These are phyloP conservation scores for Plestiodon gilberti DNA, from an alignment of 2,113 vertebrate species.

Conservation along the genomic window DNA sequence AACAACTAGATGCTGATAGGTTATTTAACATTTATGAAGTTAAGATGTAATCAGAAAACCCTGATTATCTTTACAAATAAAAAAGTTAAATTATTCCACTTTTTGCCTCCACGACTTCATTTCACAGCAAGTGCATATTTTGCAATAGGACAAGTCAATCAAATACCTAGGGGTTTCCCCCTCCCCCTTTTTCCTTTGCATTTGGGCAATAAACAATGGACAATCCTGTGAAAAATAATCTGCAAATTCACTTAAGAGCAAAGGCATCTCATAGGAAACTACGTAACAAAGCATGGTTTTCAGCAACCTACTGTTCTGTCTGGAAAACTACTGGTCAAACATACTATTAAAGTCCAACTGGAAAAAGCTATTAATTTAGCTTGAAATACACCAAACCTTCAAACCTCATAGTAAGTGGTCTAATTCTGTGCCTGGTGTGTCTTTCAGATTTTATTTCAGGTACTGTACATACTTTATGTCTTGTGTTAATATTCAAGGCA, in stretches of 20 bases:
- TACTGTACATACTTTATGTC: background rate
- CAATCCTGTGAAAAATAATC: slow-evolving; percentile 58
- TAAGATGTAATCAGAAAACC: slow-evolving; percentile 97
- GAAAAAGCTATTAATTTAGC: slow-evolving; percentile 16
- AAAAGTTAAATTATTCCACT: slow-evolving; percentile 99
- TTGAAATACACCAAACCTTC: slow-evolving; percentile 11
- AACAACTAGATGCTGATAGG: slow-evolving; percentile 99
- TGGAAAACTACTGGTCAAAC: slow-evolving; percentile 23
- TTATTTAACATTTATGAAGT: slow-evolving; percentile 99
- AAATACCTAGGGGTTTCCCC: slow-evolving; percentile 56
- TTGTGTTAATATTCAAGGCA: slow-evolving; percentile 28
- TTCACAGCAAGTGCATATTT: slow-evolving; percentile 77
- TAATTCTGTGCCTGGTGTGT: background rate
- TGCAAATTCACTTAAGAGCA: slow-evolving; percentile 67
- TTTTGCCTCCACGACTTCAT: slow-evolving; percentile 69
- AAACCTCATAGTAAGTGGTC: slow-evolving; percentile 22
- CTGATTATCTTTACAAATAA: slow-evolving; percentile 99
- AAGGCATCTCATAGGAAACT: slow-evolving; percentile 36
- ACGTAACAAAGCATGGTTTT: slow-evolving; percentile 27
- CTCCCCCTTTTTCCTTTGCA: slow-evolving; percentile 31
- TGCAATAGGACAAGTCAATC: slow-evolving; percentile 77
- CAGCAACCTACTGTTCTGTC: slow-evolving; percentile 1
- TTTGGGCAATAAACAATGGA: slow-evolving; percentile 62
- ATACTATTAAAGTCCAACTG: slow-evolving; percentile 19
- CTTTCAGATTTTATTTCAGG: slow-evolving; percentile 11